phyloP scores from a whole-genome alignment of 2,797 vertebrate species.

The Pyrocephalus nanus region DNA sequence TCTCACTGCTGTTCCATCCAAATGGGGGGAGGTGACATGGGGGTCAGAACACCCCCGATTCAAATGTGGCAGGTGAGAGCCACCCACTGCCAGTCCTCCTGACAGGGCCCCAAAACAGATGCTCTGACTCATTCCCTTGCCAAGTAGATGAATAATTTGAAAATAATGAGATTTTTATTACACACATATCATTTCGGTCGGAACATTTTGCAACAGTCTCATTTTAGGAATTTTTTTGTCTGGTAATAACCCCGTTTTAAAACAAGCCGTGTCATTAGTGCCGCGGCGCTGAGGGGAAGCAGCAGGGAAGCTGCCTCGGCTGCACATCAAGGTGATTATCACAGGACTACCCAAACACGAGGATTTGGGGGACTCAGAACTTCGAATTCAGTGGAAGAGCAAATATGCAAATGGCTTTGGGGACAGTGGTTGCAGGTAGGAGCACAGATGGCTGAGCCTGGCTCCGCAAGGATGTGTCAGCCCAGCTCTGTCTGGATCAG shows the following conservation, averaged over 20 bases:
- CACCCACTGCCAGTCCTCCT: background rate
- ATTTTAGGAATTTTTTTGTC: background rate
- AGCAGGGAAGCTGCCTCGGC: background rate
- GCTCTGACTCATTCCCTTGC: background rate
- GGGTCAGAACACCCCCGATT: background rate
- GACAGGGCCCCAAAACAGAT: background rate
- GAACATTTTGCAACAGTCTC: background rate
- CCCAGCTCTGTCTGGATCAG: background rate
- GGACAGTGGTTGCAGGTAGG: background rate
- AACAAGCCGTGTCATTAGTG: background rate
- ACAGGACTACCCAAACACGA: background rate
- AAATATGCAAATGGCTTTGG: background rate
- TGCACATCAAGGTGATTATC: background rate
- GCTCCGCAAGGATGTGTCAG: background rate
- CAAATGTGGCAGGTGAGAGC: background rate
- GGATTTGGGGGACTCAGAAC: background rate
- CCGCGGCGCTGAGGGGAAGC: background rate
- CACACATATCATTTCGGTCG: background rate
- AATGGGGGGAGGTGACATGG: background rate
- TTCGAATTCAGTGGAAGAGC: background rate
- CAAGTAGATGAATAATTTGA: background rate
- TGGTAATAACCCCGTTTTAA: background rate
- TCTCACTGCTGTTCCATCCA: background rate
- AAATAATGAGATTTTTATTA: constrained; percentile 2
- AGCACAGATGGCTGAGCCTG: background rate